A percentile compares a stretch with the other conserved stretches of the same genome.
These are phyloP conservation scores for Druceiella hillmani DNA, from an alignment of 2,888 invertebrate genomes.

Conservation along the genomic window DNA sequence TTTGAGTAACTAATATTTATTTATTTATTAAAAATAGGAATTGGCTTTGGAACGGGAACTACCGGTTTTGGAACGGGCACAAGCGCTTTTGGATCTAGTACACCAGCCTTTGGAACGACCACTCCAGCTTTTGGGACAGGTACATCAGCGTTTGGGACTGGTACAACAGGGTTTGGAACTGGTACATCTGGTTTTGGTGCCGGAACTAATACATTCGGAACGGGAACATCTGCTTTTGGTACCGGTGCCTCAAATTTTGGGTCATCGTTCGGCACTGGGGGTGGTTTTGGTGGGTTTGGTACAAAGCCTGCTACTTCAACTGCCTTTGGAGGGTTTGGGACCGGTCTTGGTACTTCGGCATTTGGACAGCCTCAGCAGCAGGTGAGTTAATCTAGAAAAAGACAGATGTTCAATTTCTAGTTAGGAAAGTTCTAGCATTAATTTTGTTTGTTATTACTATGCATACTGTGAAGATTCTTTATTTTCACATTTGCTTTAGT, in stretches of 20 bases:
- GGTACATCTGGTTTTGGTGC: conserved; percentile 40
- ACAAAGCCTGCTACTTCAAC: conserved; percentile 16
- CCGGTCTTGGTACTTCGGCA: conserved; percentile 38
- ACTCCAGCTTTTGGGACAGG: conserved; percentile 33
- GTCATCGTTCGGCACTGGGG: conserved; percentile 17
- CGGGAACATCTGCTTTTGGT: no score
- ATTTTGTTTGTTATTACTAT: no score
- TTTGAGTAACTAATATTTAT: no score
- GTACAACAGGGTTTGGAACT: conserved; percentile 27
- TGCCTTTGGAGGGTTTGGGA: conserved; percentile 32
- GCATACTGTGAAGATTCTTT: no score
- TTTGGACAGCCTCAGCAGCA: conserved; percentile 45
- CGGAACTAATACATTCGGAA: conserved; percentile 14
- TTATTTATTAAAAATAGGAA: no score
- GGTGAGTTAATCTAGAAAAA: no score
- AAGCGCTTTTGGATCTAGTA: conserved; percentile 22
- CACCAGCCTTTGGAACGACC: conserved; percentile 34
- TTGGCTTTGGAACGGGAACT: conserved; percentile 37
- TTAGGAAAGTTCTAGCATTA: no score
- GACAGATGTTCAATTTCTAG: no score
- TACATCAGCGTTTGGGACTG: conserved; percentile 43
- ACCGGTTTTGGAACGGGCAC: conserved; percentile 34
- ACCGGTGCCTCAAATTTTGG: conserved; percentile 25
- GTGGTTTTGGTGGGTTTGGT: conserved; percentile 8
- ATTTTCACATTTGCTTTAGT: no score